A percentile compares a stretch with the other conserved stretches of the same genome.
Evolutionary conservation across 2,888 invertebrate species (phyloP).

Genomic region (Eupsilia transversa): DNA sequence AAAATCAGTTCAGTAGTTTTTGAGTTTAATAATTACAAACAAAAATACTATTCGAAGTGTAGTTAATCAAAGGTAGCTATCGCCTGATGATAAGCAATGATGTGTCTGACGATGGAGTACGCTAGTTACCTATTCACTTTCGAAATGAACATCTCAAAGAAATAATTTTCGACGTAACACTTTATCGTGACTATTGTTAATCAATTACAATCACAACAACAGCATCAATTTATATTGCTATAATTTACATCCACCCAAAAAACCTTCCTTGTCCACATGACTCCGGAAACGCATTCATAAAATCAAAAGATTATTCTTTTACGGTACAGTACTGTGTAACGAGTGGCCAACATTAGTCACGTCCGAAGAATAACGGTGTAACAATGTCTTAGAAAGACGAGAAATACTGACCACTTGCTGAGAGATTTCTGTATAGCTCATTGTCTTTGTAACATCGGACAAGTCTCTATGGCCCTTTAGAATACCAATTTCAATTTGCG

Average conservation of each 20-base stretch:
- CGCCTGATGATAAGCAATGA: not conserved
- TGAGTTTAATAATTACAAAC: too few relatives aligned
- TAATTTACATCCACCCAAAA: slow-evolving; percentile 5
- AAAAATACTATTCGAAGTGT: too few relatives aligned
- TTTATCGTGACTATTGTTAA: not conserved
- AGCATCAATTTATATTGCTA: not conserved
- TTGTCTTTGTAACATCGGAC: slow-evolving; percentile 84
- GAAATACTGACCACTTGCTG: slow-evolving; percentile 86
- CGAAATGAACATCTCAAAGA: not conserved
- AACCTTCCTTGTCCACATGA: slow-evolving; percentile 31
- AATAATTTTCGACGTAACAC: not conserved
- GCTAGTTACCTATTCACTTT: not conserved
- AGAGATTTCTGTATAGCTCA: slow-evolving; percentile 84
- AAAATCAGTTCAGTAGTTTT: too few relatives aligned
- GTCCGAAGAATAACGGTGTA: slow-evolving; percentile 78
- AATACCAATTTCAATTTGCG: slow-evolving; percentile 66
- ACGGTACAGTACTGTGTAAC: slow-evolving; percentile 62
- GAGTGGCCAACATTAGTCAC: slow-evolving; percentile 73
- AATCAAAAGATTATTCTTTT: slow-evolving; percentile 57
- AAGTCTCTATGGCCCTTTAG: slow-evolving; percentile 81
- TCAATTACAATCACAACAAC: slow-evolving; percentile 1
- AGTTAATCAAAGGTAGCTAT: too few relatives aligned
- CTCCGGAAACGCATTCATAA: slow-evolving; percentile 58
- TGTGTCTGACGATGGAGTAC: not conserved
- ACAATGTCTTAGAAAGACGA: slow-evolving; percentile 74